Evolutionary conservation across 2,888 invertebrate species (phyloP), one percentile per base, ranked within the genome.

Genomic region (Tenthredo amoena): DNA sequence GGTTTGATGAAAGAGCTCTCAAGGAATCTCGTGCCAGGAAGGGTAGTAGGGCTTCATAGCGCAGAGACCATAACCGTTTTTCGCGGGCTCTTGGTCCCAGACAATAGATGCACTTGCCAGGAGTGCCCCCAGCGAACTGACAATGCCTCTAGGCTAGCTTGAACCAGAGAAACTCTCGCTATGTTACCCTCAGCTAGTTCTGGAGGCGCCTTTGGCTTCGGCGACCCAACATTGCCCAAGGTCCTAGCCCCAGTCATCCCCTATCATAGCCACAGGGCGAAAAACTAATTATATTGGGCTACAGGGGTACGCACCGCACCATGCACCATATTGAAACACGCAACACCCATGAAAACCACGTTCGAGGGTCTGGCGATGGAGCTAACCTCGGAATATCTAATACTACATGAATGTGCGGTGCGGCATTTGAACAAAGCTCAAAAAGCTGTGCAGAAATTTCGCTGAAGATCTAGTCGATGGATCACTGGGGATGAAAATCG

Each of bases 211-310:
- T 83, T 18, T 21, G n/a, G 83, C 83, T 83, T 68, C 47, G 43
- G 68, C 65, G 68, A 83, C 43, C 83, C 47, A 83, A 31, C 68
- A 83, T 83, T 83, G 83, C 83, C 83, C 68, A 89, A 88, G 91
- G 87, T 86, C 88, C 88, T 79, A 88, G 81, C 87, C 87, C 85
- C 84, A 84, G 68, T 68, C 85, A 86, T 87, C 90, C 90, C 90
- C 89, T 91, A 92, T 92, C 92, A 92, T 91, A 90, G 91, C 91
- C 90, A 88, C 87, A 88, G 91, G 92, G 92, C 91, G 90, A 90
- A 91, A 92, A 92, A 92, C 92, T 92, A 92, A 92, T 92, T 92
- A 92, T 92, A 92, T 92, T 92, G 91, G 90, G 89, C 89, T 85
- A 88, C 87, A 88, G 89, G 90, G 90, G 89, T 88, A 62, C 34